A percentile compares a stretch with the other conserved stretches of the same genome.
Conservation (phyloP, 2,888 invertebrate species). For the Synanthedon formicaeformis region DNA sequence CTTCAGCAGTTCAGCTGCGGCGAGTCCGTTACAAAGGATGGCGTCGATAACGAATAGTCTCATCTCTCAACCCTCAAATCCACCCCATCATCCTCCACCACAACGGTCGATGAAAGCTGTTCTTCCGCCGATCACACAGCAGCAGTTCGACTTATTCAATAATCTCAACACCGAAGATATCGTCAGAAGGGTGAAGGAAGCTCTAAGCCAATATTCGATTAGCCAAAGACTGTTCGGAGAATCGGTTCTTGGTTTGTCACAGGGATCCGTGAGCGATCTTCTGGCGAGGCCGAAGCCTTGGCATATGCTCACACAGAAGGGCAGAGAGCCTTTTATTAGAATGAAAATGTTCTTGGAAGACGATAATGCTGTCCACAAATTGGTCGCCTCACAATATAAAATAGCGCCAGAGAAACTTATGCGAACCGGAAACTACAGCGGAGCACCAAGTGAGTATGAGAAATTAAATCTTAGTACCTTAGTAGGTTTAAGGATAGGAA, state of each 20-base stretch:
- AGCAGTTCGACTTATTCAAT: slow-evolving; percentile 98
- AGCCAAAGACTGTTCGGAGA: slow-evolving; percentile 98
- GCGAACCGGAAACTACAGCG: slow-evolving; percentile 94
- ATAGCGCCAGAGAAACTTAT: slow-evolving; percentile 97
- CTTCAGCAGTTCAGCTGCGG: slow-evolving; percentile 83
- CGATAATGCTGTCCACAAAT: slow-evolving; percentile 93
- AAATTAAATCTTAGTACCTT: not conserved
- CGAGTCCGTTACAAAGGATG: slow-evolving; percentile 96
- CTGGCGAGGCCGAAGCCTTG: slow-evolving; percentile 98
- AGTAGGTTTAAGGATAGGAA: too few species aligned
- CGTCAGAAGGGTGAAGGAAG: slow-evolving; percentile 95
- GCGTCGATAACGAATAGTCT: slow-evolving; percentile 97
- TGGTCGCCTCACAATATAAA: slow-evolving; percentile 97
- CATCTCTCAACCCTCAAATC: slow-evolving; percentile 89
- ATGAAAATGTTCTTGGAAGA: slow-evolving; percentile 99
- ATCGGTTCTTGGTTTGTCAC: slow-evolving; percentile 94
- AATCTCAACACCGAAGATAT: slow-evolving; percentile 98
- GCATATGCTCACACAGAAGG: slow-evolving; percentile 98
- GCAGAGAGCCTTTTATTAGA: slow-evolving; percentile 95
- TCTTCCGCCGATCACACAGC: slow-evolving; percentile 97
- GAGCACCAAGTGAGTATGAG: slow-evolving; percentile 78
- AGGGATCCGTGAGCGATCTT: slow-evolving; percentile 97
- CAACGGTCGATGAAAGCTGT: slow-evolving; percentile 96
- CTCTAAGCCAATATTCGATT: slow-evolving; percentile 94
- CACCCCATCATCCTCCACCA: slow-evolving; percentile 84